Percentiles rank a stretch among this genome's conserved stretches.
Evolutionary conservation across 2,888 invertebrate species (phyloP).

Genomic region (Terebella lapidaria): DNA sequence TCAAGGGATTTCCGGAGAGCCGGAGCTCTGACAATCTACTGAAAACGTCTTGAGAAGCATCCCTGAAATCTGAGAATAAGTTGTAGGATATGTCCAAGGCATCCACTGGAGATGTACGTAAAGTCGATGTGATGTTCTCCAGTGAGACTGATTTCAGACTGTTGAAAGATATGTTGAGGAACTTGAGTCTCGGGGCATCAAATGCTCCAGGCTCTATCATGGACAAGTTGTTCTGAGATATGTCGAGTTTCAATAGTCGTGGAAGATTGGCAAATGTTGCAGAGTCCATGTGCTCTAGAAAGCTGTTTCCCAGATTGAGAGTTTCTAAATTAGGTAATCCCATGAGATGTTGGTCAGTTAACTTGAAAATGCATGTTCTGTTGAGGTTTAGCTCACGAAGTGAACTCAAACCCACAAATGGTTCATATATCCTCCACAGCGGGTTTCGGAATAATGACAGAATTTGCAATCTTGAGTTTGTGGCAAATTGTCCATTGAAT

Average conservation of each 20-base stretch:
- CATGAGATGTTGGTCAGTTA: too few relatives aligned
- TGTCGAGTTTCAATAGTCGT: constrained; percentile 12
- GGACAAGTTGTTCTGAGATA: constrained; percentile 13
- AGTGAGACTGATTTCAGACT: background rate
- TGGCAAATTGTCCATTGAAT: too few relatives aligned
- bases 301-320: constrained; percentile 5
- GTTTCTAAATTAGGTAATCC: too few relatives aligned
- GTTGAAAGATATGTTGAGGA: constrained; percentile 8
- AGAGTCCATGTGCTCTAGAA: constrained; percentile 6
- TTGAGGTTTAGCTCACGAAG: too few relatives aligned
- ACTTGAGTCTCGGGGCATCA: constrained; percentile 6
- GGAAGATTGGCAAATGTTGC: constrained; percentile 11
- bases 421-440: too few relatives aligned
- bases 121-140: constrained; percentile 11
- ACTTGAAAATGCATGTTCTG: too few relatives aligned
- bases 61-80: background rate
- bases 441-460: too few relatives aligned
- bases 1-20: constrained; percentile 12
- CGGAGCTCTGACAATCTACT: constrained; percentile 1
- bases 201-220: constrained; percentile 8
- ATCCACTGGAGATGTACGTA: constrained; percentile 9
- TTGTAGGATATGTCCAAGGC: constrained; percentile 6
- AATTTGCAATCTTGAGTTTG: too few relatives aligned
- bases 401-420: too few relatives aligned
- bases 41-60: background rate